Evolutionary conservation across 2,797 vertebrate genomes (phyloP).

Genomic region (Centropyge bicolor): DNA sequence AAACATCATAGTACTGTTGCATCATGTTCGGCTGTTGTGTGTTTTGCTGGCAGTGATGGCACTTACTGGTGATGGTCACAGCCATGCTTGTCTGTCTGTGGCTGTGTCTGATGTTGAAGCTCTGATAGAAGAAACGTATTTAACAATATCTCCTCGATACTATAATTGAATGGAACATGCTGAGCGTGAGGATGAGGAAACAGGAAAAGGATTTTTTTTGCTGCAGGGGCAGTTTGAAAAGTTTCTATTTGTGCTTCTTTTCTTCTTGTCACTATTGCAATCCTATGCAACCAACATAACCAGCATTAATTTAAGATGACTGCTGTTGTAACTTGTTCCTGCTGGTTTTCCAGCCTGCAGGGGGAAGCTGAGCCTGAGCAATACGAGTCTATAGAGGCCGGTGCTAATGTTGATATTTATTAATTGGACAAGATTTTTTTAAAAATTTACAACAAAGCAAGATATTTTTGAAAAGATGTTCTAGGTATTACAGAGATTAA

Average conservation of each 20-base stretch:
- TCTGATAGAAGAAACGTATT: neutral
- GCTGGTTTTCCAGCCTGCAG: neutral
- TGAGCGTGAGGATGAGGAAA: neutral
- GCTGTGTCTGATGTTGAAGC: neutral
- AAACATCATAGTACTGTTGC: neutral
- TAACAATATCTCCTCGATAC: neutral
- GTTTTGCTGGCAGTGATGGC: neutral
- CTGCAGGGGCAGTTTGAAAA: neutral
- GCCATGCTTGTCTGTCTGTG: neutral
- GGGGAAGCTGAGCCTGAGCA: too few relatives aligned
- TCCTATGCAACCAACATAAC: neutral
- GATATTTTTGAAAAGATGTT: too few relatives aligned
- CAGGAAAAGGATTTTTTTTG: constrained; percentile 1
- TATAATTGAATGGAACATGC: constrained; percentile 5
- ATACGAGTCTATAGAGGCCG: too few relatives aligned
- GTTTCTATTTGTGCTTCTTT: neutral
- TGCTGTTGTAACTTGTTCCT: constrained; percentile 4
- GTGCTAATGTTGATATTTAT: neutral
- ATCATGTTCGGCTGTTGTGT: neutral
- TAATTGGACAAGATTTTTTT: neutral
- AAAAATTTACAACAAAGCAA: too few relatives aligned
- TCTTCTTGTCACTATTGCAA: neutral
- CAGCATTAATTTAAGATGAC: neutral
- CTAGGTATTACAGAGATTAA: neutral
- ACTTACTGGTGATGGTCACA: neutral